Percentiles rank a stretch among this genome's conserved stretches.
phyloP scores from a whole-genome alignment of 2,888 invertebrate genomes.

The Lithodes maja region DNA sequence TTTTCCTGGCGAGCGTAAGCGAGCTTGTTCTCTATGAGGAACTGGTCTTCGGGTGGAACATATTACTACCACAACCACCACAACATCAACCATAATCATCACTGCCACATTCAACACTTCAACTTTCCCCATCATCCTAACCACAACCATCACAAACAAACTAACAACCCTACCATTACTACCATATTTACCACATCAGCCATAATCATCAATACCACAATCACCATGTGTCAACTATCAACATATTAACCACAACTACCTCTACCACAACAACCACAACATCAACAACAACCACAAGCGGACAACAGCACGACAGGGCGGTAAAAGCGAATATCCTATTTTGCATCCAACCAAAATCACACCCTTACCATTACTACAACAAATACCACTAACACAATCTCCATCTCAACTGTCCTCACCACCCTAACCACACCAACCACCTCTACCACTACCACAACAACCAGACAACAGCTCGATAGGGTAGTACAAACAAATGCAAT shows the following conservation, averaged over 20 bases:
- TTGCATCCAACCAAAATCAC: neutral
- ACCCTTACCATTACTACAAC: neutral
- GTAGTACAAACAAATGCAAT: no score
- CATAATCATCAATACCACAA: neutral
- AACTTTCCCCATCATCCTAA: no score
- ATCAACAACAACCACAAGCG: no score
- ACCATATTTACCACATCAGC: neutral
- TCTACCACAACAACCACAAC: no score
- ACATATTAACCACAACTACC: no score
- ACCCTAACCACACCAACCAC: neutral
- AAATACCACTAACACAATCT: neutral
- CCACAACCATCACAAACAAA: neutral
- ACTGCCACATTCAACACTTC: no score
- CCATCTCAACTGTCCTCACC: neutral
- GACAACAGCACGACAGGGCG: no score
- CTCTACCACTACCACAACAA: neutral
- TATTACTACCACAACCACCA: neutral
- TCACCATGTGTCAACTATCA: neutral
- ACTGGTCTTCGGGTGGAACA: no score
- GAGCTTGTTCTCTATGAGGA: no score
- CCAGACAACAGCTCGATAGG: no score
- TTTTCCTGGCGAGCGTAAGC: no score
- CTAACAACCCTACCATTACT: neutral
- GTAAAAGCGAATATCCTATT: no score
- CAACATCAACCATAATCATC: neutral